These are phyloP conservation scores for Melanophora roralis DNA, from an alignment of 2,888 invertebrate genomes.

Conservation along the genomic window DNA sequence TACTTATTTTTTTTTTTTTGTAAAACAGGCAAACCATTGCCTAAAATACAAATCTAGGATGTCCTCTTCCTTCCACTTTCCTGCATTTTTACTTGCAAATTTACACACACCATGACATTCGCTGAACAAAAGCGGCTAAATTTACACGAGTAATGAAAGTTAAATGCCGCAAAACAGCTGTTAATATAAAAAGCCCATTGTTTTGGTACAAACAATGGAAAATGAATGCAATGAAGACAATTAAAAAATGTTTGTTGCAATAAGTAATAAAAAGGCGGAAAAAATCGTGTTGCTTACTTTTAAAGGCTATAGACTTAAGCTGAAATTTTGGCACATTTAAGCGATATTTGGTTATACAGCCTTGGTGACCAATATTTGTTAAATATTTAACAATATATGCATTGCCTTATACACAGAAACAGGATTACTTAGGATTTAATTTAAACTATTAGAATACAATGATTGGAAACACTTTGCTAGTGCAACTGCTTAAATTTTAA, in stretches of 20 bases:
- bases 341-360: too few relatives aligned
- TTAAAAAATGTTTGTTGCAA: background rate
- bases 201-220: constrained; percentile 19
- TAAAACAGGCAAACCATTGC: constrained; percentile 4
- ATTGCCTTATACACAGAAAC: too few relatives aligned
- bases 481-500: too few relatives aligned
- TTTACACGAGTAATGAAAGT: background rate
- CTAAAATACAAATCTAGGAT: too few relatives aligned
- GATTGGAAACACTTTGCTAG: too few relatives aligned
- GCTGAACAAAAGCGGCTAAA: background rate
- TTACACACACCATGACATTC: background rate
- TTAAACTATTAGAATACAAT: too few relatives aligned
- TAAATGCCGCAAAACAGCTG: constrained; percentile 43
- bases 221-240: constrained; percentile 3
- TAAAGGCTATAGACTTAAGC: background rate
- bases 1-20: constrained; percentile 7
- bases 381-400: too few relatives aligned
- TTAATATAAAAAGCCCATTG: constrained; percentile 20
- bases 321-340: too few relatives aligned
- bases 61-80: constrained; percentile 18
- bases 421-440: too few relatives aligned
- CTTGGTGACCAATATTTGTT: too few relatives aligned
- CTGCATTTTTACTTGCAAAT: background rate
- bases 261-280: background rate
- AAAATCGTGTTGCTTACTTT: background rate